Conservation (phyloP, 2,113 vertebrate species). For the Desmodus rotundus region DNA sequence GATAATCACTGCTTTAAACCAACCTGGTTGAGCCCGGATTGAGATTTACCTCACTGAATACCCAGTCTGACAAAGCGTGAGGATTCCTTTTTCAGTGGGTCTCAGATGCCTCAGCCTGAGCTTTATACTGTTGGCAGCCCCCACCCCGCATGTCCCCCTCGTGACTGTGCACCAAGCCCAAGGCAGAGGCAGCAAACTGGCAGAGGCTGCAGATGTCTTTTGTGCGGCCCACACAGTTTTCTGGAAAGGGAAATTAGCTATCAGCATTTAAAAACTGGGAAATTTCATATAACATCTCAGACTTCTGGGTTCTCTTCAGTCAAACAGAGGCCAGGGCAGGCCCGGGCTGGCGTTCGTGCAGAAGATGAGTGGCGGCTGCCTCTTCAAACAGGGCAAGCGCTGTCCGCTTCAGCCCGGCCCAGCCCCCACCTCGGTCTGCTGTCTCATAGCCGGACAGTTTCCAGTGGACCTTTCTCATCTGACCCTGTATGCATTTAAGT, state of each 20-base stretch:
- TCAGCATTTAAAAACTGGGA: conserved; percentile 23
- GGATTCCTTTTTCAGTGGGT: not conserved
- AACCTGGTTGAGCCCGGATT: not conserved
- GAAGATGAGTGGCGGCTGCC: not conserved
- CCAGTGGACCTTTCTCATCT: not conserved
- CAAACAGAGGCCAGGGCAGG: not conserved
- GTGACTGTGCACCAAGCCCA: not conserved
- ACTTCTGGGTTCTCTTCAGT: conserved; percentile 14
- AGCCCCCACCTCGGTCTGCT: not conserved
- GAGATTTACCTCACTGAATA: not conserved
- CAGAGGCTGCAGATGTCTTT: conserved; percentile 18
- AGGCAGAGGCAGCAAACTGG: conserved; percentile 4
- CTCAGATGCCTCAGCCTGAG: not conserved
- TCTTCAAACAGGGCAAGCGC: not conserved
- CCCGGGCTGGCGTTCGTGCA: not conserved
- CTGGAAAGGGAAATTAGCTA: conserved; percentile 3
- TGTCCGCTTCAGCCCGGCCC: not conserved
- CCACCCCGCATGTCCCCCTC: not conserved
- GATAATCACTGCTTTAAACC: not conserved
- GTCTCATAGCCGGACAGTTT: not conserved
- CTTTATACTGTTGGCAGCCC: not conserved
- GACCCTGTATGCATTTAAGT: not conserved
- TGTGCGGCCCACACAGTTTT: conserved; percentile 31
- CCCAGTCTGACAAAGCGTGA: not conserved
- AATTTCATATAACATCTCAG: conserved; percentile 20